Evolutionary conservation across 2,113 vertebrate genomes (phyloP).

Genomic region (Nanorana parkeri): DNA sequence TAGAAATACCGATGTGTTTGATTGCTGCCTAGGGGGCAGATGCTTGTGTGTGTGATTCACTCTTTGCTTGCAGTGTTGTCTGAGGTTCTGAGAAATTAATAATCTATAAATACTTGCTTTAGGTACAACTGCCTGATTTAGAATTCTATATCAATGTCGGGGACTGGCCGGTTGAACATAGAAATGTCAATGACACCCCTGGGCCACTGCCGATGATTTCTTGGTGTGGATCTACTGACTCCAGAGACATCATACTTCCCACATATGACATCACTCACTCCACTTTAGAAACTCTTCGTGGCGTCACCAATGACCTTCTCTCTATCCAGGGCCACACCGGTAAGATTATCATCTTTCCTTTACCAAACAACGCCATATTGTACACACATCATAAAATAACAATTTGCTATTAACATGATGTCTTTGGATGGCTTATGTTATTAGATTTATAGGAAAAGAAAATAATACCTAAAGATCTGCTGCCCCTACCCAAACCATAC

Average conservation of each 20-base stretch:
- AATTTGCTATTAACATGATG: no score
- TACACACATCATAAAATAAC: no score
- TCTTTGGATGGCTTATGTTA: no score
- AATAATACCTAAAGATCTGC: no score
- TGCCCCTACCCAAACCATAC: no score
- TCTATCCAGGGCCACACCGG: conserved; percentile 94
- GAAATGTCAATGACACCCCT: conserved; percentile 73
- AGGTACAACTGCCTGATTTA: conserved; percentile 86
- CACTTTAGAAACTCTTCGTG: conserved; percentile 87
- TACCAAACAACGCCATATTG: no score
- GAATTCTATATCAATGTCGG: conserved; percentile 94
- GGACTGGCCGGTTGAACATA: conserved; percentile 89
- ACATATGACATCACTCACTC: conserved; percentile 93
- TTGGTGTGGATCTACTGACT: conserved; percentile 90
- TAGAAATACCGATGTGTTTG: background rate
- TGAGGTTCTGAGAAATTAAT: conserved; percentile 23
- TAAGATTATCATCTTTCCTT: conserved; percentile 61
- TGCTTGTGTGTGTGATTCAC: background rate
- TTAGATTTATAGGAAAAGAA: no score
- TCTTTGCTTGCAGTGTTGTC: background rate
- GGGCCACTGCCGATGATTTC: conserved; percentile 86
- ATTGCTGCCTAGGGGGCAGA: background rate
- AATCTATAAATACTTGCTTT: background rate
- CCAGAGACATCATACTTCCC: conserved; percentile 87
- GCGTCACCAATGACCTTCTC: conserved; percentile 90